phyloP scores from a whole-genome alignment of 2,888 invertebrate genomes.

The Trichopria drosophilae region DNA sequence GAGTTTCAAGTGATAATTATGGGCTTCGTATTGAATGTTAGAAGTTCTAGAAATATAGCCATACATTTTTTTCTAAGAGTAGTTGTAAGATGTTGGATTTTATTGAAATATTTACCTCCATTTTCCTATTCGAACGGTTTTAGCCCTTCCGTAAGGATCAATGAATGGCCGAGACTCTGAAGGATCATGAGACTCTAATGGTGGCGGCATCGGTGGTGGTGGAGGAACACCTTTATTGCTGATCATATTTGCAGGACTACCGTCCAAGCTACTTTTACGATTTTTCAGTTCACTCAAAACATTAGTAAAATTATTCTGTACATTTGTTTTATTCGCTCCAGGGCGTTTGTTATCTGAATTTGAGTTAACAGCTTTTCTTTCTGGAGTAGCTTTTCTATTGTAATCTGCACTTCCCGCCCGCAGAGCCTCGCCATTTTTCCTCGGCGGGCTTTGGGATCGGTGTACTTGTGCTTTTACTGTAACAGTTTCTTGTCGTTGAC shows the following conservation, averaged over 20 bases:
- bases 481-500: conserved; percentile 50
- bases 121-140: conserved; percentile 92
- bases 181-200: conserved; percentile 77
- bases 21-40: too few relatives aligned
- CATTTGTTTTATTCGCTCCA: conserved; percentile 48
- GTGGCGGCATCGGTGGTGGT: conserved; percentile 89
- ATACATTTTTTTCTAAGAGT: too few relatives aligned
- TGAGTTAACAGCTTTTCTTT: conserved; percentile 46
- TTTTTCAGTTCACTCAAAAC: conserved; percentile 61
- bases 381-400: conserved; percentile 48
- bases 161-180: conserved; percentile 81
- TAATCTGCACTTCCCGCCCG: conserved; percentile 49
- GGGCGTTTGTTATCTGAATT: conserved; percentile 46
- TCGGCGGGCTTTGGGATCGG: conserved; percentile 56
- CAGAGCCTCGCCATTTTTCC: conserved; percentile 45
- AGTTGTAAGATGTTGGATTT: not conserved
- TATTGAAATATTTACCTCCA: conserved; percentile 67
- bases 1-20: too few relatives aligned
- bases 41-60: too few relatives aligned
- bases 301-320: conserved; percentile 60
- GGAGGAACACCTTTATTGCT: conserved; percentile 64
- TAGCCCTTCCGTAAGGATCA: conserved; percentile 89
- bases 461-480: conserved; percentile 58
- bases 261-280: conserved; percentile 59
- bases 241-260: conserved; percentile 41